Evolutionary conservation across 2,113 vertebrate species (phyloP).

Genomic region (cat (Felis catus)): DNA sequence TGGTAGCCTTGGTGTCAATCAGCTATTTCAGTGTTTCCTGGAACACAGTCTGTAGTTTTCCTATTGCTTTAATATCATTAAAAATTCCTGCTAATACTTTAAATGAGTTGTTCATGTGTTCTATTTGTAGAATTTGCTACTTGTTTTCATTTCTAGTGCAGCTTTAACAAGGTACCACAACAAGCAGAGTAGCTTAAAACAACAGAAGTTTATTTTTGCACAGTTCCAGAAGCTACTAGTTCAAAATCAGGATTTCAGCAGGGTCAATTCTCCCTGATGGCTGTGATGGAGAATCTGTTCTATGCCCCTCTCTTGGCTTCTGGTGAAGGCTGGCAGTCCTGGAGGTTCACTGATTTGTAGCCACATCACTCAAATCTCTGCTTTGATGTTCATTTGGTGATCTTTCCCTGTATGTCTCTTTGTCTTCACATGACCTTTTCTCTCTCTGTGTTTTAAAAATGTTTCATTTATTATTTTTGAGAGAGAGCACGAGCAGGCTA

Average conservation of each 20-base stretch:
- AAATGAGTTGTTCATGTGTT: not conserved
- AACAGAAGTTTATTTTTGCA: not conserved
- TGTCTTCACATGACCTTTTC: not conserved
- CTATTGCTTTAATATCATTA: not conserved
- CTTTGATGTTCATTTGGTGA: not conserved
- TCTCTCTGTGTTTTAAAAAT: not conserved
- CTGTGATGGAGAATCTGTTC: not conserved
- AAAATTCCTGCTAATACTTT: not conserved
- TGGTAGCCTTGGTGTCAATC: not conserved
- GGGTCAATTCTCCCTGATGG: not conserved
- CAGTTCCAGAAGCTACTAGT: not conserved
- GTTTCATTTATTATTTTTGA: too few species aligned
- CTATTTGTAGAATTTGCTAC: not conserved
- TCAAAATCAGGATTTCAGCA: not conserved
- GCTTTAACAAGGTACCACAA: not conserved
- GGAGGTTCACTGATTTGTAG: not conserved
- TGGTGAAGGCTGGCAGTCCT: not conserved
- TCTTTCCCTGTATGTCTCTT: not conserved
- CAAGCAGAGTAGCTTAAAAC: not conserved
- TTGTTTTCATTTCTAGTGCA: not conserved
- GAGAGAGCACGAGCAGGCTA: too few species aligned
- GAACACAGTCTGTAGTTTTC: not conserved
- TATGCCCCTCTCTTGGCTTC: not conserved
- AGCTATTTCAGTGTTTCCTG: not conserved
- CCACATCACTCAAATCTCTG: fast-evolving